Base-by-base conservation (phyloP, 2,113 vertebrate genomes). In the Riparia riparia region DNA sequence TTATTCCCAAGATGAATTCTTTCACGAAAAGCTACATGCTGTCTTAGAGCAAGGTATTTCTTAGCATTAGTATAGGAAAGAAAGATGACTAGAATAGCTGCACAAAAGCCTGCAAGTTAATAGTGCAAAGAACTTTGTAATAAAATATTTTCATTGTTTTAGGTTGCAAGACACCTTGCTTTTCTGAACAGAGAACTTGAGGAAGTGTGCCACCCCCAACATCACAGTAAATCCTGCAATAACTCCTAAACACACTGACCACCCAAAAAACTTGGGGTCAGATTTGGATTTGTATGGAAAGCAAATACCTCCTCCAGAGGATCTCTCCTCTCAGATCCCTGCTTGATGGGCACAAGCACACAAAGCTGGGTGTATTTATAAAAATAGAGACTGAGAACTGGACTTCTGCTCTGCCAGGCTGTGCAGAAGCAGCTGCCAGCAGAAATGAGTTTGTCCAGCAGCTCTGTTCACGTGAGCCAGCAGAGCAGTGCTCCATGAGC, bases 111-210 rank as follows among this genome's bases (percentile, higher is more conserved):
- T 77, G 37, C 34, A 68, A 25, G 6, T 58, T 70, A 47, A 44
- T 16, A 78, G 16, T 10, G 16, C 18, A 47, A 72, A 81, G 13
- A 74, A 11, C 26, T 57, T 80, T 47, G 21, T 82, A 92, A 73
- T 37, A 60, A 76, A 77, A 56, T 63, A 61, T 63, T 64, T 71
- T 76, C 26, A 81, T 92, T 95, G 41, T 97, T 97, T 87, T 96
- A 99, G 99, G 98, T 98, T 94, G 98, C 99, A 93, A 98, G 98
- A 60, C 98, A 98, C 47, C 96, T 99, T 69, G 98, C 99, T 65
- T 99, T 99, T 97, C 98, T 99, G 15, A 98, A 99, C 81, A 97
- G 96, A 37, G 98, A 99, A 92, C 96, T 99, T 72, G 97, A 98
- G 24, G 88, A 94, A 83, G 91, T 69, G 32, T 65, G 70, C 47